Conservation (phyloP, 1,140 invertebrate species). For the Drosophila busckii region DNA sequence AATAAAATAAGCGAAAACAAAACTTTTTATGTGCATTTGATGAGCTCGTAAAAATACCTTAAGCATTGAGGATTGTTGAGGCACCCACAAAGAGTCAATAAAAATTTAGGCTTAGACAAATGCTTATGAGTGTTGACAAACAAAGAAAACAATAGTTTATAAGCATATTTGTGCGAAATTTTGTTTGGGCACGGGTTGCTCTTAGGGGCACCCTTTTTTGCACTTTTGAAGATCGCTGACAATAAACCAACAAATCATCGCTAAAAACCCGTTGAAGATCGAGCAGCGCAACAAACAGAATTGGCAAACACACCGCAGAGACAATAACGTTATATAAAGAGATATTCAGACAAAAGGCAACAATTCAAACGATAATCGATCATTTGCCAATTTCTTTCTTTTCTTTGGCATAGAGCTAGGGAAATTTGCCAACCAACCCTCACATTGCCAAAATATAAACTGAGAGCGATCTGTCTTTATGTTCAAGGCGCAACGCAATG, state of each 20-base stretch:
- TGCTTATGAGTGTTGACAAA: slow-evolving; percentile 52
- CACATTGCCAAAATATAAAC: neutral
- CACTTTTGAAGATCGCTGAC: slow-evolving; percentile 35
- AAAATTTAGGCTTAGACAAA: slow-evolving; percentile 41
- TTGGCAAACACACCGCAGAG: slow-evolving; percentile 67
- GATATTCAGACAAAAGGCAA: slow-evolving; percentile 10
- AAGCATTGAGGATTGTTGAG: slow-evolving; percentile 24
- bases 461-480: slow-evolving; percentile 24
- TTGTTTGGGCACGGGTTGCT: slow-evolving; percentile 55
- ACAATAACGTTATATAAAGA: slow-evolving; percentile 17
- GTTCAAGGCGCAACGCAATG: slow-evolving; percentile 61
- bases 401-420: slow-evolving; percentile 16
- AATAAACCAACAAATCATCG: slow-evolving; percentile 75
- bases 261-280: slow-evolving; percentile 34
- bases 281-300: slow-evolving; percentile 28
- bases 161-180: slow-evolving; percentile 48
- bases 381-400: slow-evolving; percentile 58
- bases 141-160: slow-evolving; percentile 32
- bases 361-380: slow-evolving; percentile 61
- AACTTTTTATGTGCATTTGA: slow-evolving; percentile 39
- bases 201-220: slow-evolving; percentile 20
- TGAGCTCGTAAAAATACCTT: slow-evolving; percentile 37
- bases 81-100: slow-evolving; percentile 57
- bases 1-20: slow-evolving; percentile 30
- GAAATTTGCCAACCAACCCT: slow-evolving; percentile 32